Base-by-base conservation (phyloP, 2,888 invertebrate species). In the Cephus runcator region DNA sequence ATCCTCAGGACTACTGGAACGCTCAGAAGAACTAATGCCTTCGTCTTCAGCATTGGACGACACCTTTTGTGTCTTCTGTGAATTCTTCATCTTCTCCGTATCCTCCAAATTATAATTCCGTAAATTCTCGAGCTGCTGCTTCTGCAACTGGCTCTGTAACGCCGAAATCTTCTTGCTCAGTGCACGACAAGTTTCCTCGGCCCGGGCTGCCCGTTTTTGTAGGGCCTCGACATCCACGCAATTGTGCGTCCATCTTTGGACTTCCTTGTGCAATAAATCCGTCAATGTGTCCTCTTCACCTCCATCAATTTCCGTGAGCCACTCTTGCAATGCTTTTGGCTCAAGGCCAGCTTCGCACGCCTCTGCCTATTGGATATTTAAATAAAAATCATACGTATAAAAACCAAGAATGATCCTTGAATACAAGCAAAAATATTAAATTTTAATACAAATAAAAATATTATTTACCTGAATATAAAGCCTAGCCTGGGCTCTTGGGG, bases 21-120 rank as follows among this genome's bases (percentile, higher is more conserved):
- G 92, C 89, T 97, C 97, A 0, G 97, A 97, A 12, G 97, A 97
- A 87, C 96, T 97, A 83, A 97, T 97, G 11, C 97, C 97, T 93
- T 97, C 97, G 88, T 97, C 97, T 92, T 97, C 97, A 69, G 96
- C 96, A 83, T 96, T 96, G 11, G 96, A 95, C 71, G 95, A 95
- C 3, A 90, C 83, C 71, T 89, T 89, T 4, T 86, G 83, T 12
- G 79, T 81, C 40, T 85, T 83, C 33, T 85, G 85, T 30, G 79
- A 30, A 12, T 12, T 36, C 73, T 73, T 73, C 34, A 36, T 35
- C 12, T 78, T 76, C 30, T 76, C 68, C 12, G 75, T 69, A 4
- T 81, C 84, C 6, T 85, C 84, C 69, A 80, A 40, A 73, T 88
- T 90, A 83, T 88, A 87, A 77, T 80, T 85, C 79, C 88, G 90